A percentile compares a stretch with the other conserved stretches of the same genome.
These are phyloP conservation scores for Caretta caretta DNA, from an alignment of 2,113 vertebrate species.

Conservation along the genomic window DNA sequence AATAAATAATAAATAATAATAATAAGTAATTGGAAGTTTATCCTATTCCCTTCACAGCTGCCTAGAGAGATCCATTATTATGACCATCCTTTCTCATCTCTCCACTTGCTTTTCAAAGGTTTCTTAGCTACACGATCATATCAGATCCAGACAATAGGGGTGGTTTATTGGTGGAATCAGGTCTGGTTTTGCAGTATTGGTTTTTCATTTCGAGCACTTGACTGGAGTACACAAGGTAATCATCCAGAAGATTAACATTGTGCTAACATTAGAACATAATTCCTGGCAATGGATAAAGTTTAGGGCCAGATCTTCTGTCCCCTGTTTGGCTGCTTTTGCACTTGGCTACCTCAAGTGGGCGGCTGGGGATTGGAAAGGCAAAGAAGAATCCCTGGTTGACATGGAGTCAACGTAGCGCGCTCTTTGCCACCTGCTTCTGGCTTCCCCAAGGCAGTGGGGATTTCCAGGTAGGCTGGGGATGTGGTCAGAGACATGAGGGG, in stretches of 20 bases:
- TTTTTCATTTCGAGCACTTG: neutral
- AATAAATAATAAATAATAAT: neutral
- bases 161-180: neutral
- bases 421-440: neutral
- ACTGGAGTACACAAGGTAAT: neutral
- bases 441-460: neutral
- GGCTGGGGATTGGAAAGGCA: neutral
- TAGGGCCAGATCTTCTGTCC: neutral
- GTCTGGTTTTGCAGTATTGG: neutral
- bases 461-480: neutral
- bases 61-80: neutral
- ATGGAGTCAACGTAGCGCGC: rapidly evolving
- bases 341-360: neutral
- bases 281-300: neutral
- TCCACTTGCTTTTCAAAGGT: neutral
- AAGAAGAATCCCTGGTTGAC: neutral
- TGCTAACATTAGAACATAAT: neutral
- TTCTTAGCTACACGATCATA: neutral
- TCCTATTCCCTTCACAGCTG: neutral
- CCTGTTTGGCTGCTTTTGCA: neutral
- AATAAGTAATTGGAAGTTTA: neutral
- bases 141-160: neutral
- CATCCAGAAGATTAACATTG: neutral
- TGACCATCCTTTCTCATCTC: neutral
- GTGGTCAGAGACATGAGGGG: neutral